Conservation (phyloP, 1,140 invertebrate species). For the Diachasma alloeum region DNA sequence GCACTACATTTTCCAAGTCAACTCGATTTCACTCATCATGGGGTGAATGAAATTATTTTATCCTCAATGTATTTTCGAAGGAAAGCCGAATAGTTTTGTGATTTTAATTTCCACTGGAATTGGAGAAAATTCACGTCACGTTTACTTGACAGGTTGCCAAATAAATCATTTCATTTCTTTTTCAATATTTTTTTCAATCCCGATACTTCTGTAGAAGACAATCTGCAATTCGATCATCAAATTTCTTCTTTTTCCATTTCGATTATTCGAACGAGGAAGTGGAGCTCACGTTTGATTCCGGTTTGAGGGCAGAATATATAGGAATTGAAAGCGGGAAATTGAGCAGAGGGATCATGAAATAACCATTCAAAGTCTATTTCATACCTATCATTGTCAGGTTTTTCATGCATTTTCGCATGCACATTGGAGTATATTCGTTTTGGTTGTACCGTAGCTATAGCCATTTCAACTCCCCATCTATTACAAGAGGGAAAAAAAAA, state of each 20-base stretch:
- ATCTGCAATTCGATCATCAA: background rate
- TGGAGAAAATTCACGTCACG: background rate
- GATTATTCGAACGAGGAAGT: background rate
- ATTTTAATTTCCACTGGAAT: background rate
- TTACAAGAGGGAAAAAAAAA: background rate
- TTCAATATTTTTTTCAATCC: background rate
- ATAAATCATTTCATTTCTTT: background rate
- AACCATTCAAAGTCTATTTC: background rate
- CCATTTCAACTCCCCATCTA: too few species aligned
- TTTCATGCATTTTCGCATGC: too few species aligned
- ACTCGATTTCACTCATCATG: too few species aligned
- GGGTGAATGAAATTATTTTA: background rate
- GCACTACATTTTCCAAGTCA: too few species aligned
- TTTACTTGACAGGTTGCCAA: background rate
- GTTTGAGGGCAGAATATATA: background rate
- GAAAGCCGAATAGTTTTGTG: too few species aligned
- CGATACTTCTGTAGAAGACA: background rate
- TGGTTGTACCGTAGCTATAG: too few species aligned
- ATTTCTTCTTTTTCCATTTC: background rate
- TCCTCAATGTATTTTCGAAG: too few species aligned
- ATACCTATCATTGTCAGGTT: background rate
- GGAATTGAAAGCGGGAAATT: background rate
- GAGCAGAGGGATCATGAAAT: background rate
- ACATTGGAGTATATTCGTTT: too few species aligned
- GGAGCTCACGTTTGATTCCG: background rate